Base-by-base conservation (phyloP, 2,888 invertebrate species). In the Ceriagrion tenellum region DNA sequence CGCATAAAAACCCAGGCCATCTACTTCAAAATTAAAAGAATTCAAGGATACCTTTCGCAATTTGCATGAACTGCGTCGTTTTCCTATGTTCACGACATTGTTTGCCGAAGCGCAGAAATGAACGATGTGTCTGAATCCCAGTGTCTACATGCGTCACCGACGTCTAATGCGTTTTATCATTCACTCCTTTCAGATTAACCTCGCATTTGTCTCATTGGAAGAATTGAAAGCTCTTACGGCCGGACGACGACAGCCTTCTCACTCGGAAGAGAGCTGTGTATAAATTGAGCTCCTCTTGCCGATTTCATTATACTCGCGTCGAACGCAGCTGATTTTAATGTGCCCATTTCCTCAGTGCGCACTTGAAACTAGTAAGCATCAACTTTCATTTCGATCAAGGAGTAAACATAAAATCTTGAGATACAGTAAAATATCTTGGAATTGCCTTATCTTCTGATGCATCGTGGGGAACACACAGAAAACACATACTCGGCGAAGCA, bases 131-230 rank as follows among this genome's bases (percentile, higher is more conserved):
- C n/a, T n/a, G 81, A 81, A 35, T 81, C 35, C 81, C n/a, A 3
- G 26, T 81, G 6, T 81, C 35, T n/a, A 16, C 81, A 81, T 81
- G 81, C 81, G 81, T 81, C 81, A 81, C 26, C 81, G 81, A 35
- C 35, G 30, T 35, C 81, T 81, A 81, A 81, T 81, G 81, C 81
- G 81, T 81, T 81, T 81, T 81, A 81, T 81, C 81, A 81, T 81
- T 81, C 81, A 81, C 81, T 81, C 81, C 81, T 81, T 35, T 13
- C 81, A 81, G 81, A 81, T 81, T 81, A 81, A 81, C 81, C 81
- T 81, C 81, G 35, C 35, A 35, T 81, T 81, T 18, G 81, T 81
- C 4, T 81, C 81, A 81, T 35, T 81, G 30, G 81, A 81, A 13
- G 35, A 81, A 81, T 81, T 81, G 81, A 81, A 47, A 18, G 81